Evolutionary conservation across 2,888 invertebrate species (phyloP), one percentile per base, ranked within the genome.

Genomic region (Octonoba sinensis): DNA sequence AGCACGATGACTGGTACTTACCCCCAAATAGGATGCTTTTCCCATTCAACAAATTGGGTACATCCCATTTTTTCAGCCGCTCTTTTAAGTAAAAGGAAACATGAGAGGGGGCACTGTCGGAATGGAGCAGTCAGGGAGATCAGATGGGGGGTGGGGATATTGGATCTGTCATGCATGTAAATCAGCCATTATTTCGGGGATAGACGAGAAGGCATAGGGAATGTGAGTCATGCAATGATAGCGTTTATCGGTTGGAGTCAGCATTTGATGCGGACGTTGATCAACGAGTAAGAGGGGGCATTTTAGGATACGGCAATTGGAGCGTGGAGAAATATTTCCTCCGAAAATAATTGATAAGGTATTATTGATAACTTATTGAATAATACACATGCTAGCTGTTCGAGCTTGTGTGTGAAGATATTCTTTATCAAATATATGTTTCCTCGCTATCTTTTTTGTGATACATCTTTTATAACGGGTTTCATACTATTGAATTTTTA

Each of bases 141-240:
- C 16, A 1, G 13, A 8, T 57, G 44, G 60, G 22, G 36, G 44
- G 16, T 20, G 36, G 54, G 54, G 57, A 66, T 44, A 51, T 54
- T 36, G 49, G 51, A 20, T 57, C 65, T 59, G 79, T 69, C 79
- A 81, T 73, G 73, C 79, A 81, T 81, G 79, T 69, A 81, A 81
- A 81, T 81, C 79, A 73, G 60, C 79, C 56, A 73, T 77, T 77
- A 76, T 64, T 60, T 65, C 27, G 59, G 36, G 36, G 36, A 36
- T 36, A 36, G 36, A 36, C 6, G 36, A 36, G 36, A 22, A 54
- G 66, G 46, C 24, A 16, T 62, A 46, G 20, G 46, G 56, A 57
- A 69, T 27, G 57, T 81, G 79, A 81, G 56, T 81, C 79, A 81
- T 51, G 44, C 15, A 44, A 18, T 54, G 49, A 69, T 69, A 60